Conservation (phyloP, 2,797 vertebrate species). For the Enteromius argenteus region DNA sequence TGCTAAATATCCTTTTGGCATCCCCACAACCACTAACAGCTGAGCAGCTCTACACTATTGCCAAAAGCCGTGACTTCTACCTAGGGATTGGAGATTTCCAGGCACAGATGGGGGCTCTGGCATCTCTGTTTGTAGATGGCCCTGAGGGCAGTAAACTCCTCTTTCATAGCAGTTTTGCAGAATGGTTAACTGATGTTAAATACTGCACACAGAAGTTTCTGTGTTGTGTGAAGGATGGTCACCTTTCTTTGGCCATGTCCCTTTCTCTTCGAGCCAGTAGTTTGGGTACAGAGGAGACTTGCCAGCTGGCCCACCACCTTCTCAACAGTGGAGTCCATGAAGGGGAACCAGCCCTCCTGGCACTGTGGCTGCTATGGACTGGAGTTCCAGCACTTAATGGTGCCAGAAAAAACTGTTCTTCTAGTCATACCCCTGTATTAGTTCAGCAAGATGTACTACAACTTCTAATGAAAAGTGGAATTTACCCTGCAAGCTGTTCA, state of each 20-base stretch:
- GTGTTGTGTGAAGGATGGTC: slow-evolving; percentile 79
- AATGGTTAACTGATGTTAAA: slow-evolving; percentile 87
- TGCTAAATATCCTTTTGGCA: slow-evolving; percentile 81
- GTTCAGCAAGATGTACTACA: slow-evolving; percentile 78
- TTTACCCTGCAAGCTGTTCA: slow-evolving; percentile 62
- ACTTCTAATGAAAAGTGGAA: slow-evolving; percentile 77
- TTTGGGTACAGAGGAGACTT: slow-evolving; percentile 72
- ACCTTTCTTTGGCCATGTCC: slow-evolving; percentile 82
- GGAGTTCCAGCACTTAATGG: slow-evolving; percentile 72
- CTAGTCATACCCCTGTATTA: slow-evolving; percentile 61
- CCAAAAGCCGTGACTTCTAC: slow-evolving; percentile 73
- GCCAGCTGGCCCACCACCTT: slow-evolving; percentile 79
- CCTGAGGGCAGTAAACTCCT: slow-evolving; percentile 73
- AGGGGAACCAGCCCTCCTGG: slow-evolving; percentile 75
- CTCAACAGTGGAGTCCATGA: slow-evolving; percentile 76
- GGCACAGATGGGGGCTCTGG: slow-evolving; percentile 71
- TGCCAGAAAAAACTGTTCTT: slow-evolving; percentile 4
- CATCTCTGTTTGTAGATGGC: slow-evolving; percentile 73
- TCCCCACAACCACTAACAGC: slow-evolving; percentile 74
- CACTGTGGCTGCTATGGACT: slow-evolving; percentile 84
- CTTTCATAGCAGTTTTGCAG: slow-evolving; percentile 86
- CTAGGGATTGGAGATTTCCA: slow-evolving; percentile 75
- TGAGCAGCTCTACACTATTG: slow-evolving; percentile 74
- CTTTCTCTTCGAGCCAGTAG: slow-evolving; percentile 72
- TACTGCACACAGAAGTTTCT: slow-evolving; percentile 86